Evolutionary conservation across 2,797 vertebrate genomes (phyloP).

Genomic region (Lagorchestes hirsutus): DNA sequence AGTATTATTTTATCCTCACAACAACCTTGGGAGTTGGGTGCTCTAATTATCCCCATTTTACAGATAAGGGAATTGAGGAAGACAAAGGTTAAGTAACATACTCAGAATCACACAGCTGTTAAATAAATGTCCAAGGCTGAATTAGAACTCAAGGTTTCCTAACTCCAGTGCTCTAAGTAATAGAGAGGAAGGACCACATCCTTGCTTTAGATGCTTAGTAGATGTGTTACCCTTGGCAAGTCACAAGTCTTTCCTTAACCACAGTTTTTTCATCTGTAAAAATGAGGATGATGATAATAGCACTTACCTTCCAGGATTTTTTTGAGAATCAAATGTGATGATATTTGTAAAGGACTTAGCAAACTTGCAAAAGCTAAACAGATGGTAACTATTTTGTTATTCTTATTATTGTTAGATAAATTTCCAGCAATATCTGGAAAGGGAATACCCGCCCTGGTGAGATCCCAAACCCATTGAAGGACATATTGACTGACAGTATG

Average conservation of each 20-base stretch:
- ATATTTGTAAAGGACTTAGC: background rate
- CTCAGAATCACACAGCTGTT: background rate
- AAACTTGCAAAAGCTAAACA: background rate
- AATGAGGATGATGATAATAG: background rate
- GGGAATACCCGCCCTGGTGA: background rate
- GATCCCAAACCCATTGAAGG: background rate
- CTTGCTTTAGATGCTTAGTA: background rate
- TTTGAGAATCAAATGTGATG: background rate
- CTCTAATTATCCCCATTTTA: background rate
- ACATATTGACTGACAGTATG: background rate
- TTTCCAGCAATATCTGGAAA: background rate
- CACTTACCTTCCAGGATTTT: background rate
- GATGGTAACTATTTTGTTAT: background rate
- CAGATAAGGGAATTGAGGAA: background rate
- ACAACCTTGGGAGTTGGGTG: background rate
- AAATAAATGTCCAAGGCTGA: background rate
- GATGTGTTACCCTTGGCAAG: background rate
- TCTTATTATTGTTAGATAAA: background rate
- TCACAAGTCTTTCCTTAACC: background rate
- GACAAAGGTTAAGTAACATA: background rate
- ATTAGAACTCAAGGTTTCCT: background rate
- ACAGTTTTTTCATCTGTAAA: background rate
- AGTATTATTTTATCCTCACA: background rate
- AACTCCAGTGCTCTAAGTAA: background rate
- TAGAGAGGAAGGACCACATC: background rate